These are phyloP conservation scores for Leptobrachium leishanense DNA, from an alignment of 2,113 vertebrate genomes.

Conservation along the genomic window DNA sequence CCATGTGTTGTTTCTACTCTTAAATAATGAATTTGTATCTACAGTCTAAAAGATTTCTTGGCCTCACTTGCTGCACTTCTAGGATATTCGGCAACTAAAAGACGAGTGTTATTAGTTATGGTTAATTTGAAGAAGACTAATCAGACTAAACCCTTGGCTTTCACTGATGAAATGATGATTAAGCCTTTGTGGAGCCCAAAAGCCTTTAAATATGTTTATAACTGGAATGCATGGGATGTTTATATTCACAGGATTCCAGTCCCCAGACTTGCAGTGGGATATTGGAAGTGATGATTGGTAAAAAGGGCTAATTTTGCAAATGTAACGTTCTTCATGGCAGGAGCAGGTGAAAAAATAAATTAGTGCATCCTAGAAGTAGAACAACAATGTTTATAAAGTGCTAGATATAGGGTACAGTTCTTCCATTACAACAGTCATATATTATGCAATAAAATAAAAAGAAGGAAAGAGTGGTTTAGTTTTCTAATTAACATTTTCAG, in stretches of 20 bases:
- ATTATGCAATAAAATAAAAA: no score
- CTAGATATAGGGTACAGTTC: no score
- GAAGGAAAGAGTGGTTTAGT: no score
- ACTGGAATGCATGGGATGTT: neutral
- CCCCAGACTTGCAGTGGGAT: slow-evolving; percentile 36
- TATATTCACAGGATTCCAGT: slow-evolving; percentile 1
- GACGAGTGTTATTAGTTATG: slow-evolving; percentile 36
- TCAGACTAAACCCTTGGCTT: slow-evolving; percentile 49
- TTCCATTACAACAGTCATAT: no score
- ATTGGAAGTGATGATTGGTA: slow-evolving; percentile 24
- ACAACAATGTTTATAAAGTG: neutral
- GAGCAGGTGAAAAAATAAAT: neutral
- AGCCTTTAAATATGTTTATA: slow-evolving; percentile 29
- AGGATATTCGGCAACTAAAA: neutral
- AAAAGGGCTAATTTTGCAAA: neutral
- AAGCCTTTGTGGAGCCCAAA: neutral
- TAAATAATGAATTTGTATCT: no score
- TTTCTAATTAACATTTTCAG: no score
- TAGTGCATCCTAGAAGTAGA: neutral
- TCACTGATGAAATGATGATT: slow-evolving; percentile 42
- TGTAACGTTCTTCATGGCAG: neutral
- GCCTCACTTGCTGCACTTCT: no score
- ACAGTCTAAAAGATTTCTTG: no score
- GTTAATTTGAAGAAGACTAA: slow-evolving; percentile 51
- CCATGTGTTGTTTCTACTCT: no score